phyloP scores from a whole-genome alignment of 1,140 invertebrate species.

The Trachymyrmex cornetzi region DNA sequence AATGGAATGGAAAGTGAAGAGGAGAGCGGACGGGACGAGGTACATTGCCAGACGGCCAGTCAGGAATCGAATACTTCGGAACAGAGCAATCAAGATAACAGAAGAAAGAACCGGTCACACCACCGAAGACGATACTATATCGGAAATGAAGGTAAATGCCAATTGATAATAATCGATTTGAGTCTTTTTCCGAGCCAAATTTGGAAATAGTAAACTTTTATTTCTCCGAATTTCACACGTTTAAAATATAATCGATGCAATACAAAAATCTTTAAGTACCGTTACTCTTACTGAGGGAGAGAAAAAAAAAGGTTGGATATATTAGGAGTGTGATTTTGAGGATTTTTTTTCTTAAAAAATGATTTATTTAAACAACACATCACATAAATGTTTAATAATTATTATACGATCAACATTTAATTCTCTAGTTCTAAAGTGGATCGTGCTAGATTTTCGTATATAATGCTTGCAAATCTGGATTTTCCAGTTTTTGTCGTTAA shows the following conservation, averaged over 20 bases:
- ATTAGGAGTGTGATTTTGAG: too few species aligned
- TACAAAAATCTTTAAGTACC: neutral
- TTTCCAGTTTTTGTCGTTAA: too few species aligned
- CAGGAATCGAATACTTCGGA: slow-evolving; percentile 90
- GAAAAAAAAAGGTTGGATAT: neutral
- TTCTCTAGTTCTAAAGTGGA: too few species aligned
- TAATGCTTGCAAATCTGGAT: too few species aligned
- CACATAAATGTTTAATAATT: too few species aligned
- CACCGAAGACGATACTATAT: slow-evolving; percentile 94
- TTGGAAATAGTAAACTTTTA: slow-evolving; percentile 2
- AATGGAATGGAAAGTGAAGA: slow-evolving; percentile 94
- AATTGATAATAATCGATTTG: neutral
- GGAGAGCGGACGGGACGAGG: slow-evolving; percentile 92
- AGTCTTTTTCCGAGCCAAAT: neutral
- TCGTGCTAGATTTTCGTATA: too few species aligned
- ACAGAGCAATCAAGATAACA: slow-evolving; percentile 90
- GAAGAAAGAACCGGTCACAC: slow-evolving; percentile 91
- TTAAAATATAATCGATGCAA: neutral
- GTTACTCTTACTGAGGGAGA: neutral
- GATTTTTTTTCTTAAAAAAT: too few species aligned
- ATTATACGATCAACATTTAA: too few species aligned
- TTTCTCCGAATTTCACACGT: neutral
- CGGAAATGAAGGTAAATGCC: slow-evolving; percentile 90
- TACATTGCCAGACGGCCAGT: slow-evolving; percentile 93
- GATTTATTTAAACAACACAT: too few species aligned